phyloP scores from a whole-genome alignment of 2,797 vertebrate species.

The Poecilia velifera region DNA sequence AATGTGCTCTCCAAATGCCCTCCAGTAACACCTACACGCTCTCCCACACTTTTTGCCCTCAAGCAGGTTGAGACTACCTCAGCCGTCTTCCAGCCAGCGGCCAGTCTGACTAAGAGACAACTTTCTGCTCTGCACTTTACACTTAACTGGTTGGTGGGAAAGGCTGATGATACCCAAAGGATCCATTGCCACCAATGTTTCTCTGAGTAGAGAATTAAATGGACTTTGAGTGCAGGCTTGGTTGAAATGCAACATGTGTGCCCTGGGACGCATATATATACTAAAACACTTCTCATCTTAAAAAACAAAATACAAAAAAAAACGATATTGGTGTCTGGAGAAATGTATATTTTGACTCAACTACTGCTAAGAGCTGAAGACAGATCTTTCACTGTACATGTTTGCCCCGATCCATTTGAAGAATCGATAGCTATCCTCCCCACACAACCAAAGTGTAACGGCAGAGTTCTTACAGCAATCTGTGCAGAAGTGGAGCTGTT shows the following conservation, averaged over 20 bases:
- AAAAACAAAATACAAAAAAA: background rate
- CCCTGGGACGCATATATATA: conserved; percentile 17
- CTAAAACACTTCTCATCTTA: conserved; percentile 1
- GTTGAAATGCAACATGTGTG: conserved; percentile 18
- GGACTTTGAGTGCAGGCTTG: conserved; percentile 5
- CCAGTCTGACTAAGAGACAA: conserved; percentile 24
- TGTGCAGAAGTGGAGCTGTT: conserved; percentile 7
- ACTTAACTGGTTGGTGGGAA: background rate
- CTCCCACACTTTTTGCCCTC: conserved; percentile 2
- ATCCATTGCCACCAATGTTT: conserved; percentile 8
- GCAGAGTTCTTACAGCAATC: conserved; percentile 10
- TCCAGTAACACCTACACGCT: conserved; percentile 14
- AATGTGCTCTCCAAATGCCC: conserved; percentile 13
- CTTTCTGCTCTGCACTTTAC: conserved; percentile 7
- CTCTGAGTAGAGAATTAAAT: conserved; percentile 23
- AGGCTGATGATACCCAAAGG: conserved; percentile 12
- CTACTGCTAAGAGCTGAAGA: background rate
- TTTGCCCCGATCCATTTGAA: conserved; percentile 9
- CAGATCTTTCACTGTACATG: background rate
- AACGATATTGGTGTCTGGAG: conserved; percentile 5
- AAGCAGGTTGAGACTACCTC: conserved; percentile 1
- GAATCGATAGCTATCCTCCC: conserved; percentile 6
- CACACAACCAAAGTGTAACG: conserved; percentile 3
- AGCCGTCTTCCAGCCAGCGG: conserved; percentile 6
- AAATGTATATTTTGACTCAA: conserved; percentile 1